Evolutionary conservation across 2,888 invertebrate species (phyloP).

Genomic region (Cheilosia pagana): DNA sequence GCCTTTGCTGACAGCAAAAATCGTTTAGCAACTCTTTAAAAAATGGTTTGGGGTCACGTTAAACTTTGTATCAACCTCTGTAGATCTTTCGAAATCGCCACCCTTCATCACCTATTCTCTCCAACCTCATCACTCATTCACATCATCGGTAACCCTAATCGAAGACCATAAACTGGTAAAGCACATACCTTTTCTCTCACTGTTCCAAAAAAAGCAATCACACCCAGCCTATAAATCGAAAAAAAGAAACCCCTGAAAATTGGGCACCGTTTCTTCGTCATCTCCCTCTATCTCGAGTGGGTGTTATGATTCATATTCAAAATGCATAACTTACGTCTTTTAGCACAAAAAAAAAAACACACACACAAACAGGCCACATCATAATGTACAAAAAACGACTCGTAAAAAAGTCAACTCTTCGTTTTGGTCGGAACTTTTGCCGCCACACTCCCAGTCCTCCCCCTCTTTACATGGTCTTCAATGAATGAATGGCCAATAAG

Average conservation of each 20-base stretch:
- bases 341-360: constrained; percentile 4
- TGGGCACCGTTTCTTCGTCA: constrained; percentile 12
- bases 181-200: constrained; percentile 39
- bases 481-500: constrained; percentile 70
- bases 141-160: constrained; percentile 47
- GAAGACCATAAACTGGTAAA: constrained; percentile 42
- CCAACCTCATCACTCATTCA: constrained; percentile 28
- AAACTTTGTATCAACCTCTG: no score
- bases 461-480: constrained; percentile 20
- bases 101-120: constrained; percentile 30
- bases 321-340: constrained; percentile 42
- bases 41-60: no score
- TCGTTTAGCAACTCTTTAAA: no score
- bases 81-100: constrained; percentile 19
- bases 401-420: constrained; percentile 58
- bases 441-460: not conserved
- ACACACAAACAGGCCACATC: constrained; percentile 6
- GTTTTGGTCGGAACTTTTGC: constrained; percentile 19
- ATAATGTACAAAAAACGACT: constrained; percentile 29
- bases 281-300: constrained; percentile 44
- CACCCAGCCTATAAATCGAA: constrained; percentile 7
- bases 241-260: constrained; percentile 31
- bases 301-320: constrained; percentile 72
- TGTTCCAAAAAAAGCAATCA: constrained; percentile 6
- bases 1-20: no score